These are phyloP conservation scores for Hylaeus volcanicus DNA, from an alignment of 1,140 invertebrate species.

Conservation along the genomic window DNA sequence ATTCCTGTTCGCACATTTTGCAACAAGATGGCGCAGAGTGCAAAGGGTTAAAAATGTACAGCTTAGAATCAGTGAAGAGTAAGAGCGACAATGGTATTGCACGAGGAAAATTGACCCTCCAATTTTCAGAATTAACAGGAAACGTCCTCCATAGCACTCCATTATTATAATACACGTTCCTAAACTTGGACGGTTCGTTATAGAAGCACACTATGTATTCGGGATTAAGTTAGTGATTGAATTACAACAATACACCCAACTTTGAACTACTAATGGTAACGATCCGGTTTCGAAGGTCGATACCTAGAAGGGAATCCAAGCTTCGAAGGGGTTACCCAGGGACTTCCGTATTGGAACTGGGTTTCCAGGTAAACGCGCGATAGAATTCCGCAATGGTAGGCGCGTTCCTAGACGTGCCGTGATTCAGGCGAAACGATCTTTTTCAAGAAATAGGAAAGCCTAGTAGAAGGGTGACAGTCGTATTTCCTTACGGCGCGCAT, in stretches of 20 bases:
- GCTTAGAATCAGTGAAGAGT: too few relatives aligned
- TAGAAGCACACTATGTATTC: too few relatives aligned
- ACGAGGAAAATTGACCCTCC: too few relatives aligned
- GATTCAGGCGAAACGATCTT: constrained; percentile 30
- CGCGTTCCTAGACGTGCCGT: constrained; percentile 13
- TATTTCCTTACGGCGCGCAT: constrained; percentile 3
- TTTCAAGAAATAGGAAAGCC: constrained; percentile 26
- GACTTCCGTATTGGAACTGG: constrained; percentile 45
- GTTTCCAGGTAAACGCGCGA: constrained; percentile 59
- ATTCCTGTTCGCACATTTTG: too few relatives aligned
- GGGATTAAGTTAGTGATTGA: not conserved
- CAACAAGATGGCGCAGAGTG: too few relatives aligned
- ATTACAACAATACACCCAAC: not conserved
- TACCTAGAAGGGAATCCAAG: constrained; percentile 39
- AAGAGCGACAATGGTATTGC: too few relatives aligned
- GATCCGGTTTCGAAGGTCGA: constrained; percentile 42
- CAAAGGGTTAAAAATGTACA: too few relatives aligned
- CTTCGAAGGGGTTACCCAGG: constrained; percentile 45
- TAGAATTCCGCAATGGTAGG: constrained; percentile 36
- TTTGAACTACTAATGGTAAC: constrained; percentile 25
- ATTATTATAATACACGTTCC: not conserved
- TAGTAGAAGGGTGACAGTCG: constrained; percentile 34
- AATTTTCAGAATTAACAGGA: too few relatives aligned
- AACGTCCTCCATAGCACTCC: too few relatives aligned
- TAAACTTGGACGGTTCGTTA: not conserved